These are phyloP conservation scores for Pristionchus japonicus DNA, from an alignment of 2,888 invertebrate genomes.

Conservation along the genomic window DNA sequence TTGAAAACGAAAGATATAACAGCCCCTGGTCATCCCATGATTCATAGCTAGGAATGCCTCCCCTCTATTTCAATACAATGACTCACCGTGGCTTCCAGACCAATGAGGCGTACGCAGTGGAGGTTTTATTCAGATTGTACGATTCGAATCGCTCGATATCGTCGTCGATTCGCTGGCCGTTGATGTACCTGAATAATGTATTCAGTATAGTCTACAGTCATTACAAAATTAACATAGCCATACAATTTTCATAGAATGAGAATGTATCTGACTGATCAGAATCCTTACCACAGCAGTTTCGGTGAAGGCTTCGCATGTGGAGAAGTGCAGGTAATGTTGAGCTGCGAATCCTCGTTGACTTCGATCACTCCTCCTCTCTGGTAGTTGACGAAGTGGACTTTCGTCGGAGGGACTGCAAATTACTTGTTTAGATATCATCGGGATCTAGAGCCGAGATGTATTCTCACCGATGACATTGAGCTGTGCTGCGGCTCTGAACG, in stretches of 20 bases:
- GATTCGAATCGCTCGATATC: slow-evolving; percentile 55
- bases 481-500: slow-evolving; percentile 64
- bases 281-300: slow-evolving; percentile 59
- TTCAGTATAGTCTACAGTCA: too few species aligned
- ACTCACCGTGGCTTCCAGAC: slow-evolving; percentile 58
- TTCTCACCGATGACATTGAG: slow-evolving; percentile 69
- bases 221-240: too few species aligned
- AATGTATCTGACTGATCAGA: too few species aligned
- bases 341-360: slow-evolving; percentile 67
- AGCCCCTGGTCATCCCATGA: neutral
- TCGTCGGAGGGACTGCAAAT: slow-evolving; percentile 67
- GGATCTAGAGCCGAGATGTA: slow-evolving; percentile 5
- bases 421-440: neutral
- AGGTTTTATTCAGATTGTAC: slow-evolving; percentile 67
- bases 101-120: slow-evolving; percentile 58
- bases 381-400: slow-evolving; percentile 66
- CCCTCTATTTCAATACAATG: neutral
- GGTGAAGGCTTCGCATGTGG: slow-evolving; percentile 69
- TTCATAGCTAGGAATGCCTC: too few species aligned
- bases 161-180: slow-evolving; percentile 65
- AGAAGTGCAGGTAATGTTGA: slow-evolving; percentile 71
- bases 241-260: too few species aligned
- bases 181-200: slow-evolving; percentile 61
- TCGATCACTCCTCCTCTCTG: slow-evolving; percentile 63
- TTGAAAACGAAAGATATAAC: neutral